Conservation (phyloP, 2,113 vertebrate genomes). For the Sciurus niger region DNA sequence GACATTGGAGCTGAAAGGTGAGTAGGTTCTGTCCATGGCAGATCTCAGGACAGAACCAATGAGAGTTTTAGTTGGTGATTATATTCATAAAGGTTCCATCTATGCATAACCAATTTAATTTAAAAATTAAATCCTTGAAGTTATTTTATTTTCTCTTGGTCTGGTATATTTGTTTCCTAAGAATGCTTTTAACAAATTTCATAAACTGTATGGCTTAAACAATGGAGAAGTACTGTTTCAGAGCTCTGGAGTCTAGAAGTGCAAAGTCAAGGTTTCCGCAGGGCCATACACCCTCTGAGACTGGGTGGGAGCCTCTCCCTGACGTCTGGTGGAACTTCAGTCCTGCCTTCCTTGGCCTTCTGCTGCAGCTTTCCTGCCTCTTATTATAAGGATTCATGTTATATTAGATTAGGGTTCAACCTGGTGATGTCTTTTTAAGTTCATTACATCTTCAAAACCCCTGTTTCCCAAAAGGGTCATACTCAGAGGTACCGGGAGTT, state of each 20-base stretch:
- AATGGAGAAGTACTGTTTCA: background rate
- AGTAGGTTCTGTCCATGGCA: background rate
- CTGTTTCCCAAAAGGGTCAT: background rate
- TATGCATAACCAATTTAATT: background rate
- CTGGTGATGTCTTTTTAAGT: background rate
- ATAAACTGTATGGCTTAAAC: background rate
- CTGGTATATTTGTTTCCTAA: background rate
- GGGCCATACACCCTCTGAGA: background rate
- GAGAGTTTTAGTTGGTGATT: background rate
- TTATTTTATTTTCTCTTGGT: background rate
- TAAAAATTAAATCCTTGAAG: background rate
- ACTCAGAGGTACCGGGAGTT: background rate
- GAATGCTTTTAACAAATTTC: background rate
- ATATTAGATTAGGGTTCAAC: background rate
- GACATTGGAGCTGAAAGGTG: background rate
- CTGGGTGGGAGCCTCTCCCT: background rate
- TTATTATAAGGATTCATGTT: background rate
- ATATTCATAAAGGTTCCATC: background rate
- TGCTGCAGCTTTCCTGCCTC: fast-evolving
- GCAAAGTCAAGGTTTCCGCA: background rate
- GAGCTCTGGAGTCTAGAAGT: background rate
- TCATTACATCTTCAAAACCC: background rate
- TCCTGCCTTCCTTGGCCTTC: background rate
- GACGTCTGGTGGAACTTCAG: background rate
- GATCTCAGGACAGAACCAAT: background rate